A percentile compares a stretch with the other conserved stretches of the same genome.
These are phyloP conservation scores for Actenoides hombroni DNA, from an alignment of 2,113 vertebrate species.

Conservation along the genomic window DNA sequence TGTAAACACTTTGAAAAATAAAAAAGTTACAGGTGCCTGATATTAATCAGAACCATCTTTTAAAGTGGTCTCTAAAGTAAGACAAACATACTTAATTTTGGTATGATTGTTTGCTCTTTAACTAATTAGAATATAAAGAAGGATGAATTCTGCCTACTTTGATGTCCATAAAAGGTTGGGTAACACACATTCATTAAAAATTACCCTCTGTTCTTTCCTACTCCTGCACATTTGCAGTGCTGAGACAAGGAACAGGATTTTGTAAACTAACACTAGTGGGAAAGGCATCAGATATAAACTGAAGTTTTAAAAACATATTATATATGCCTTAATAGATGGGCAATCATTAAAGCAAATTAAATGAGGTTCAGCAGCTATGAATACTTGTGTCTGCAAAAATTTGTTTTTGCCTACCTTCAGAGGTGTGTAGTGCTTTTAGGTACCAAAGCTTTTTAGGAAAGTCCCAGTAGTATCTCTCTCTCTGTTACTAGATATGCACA, in stretches of 20 bases:
- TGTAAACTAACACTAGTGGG: not conserved
- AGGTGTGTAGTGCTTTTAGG: not conserved
- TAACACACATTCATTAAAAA: not conserved
- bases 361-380: not conserved
- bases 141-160: not conserved
- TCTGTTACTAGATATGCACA: not conserved
- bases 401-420: not conserved
- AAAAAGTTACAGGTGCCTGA: not conserved
- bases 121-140: not conserved
- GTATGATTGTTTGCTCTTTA: not conserved
- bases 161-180: not conserved
- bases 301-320: not conserved
- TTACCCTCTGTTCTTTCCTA: not conserved
- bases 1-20: not conserved
- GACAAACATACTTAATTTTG: not conserved
- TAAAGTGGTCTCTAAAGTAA: not conserved
- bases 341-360: accelerated
- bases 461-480: not conserved
- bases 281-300: not conserved
- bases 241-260: not conserved
- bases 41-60: not conserved
- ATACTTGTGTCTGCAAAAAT: not conserved
- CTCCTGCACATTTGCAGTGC: not conserved
- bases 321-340: not conserved
- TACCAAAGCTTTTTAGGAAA: not conserved